phyloP scores from a whole-genome alignment of 2,113 vertebrate species.

The Abramis brama region DNA sequence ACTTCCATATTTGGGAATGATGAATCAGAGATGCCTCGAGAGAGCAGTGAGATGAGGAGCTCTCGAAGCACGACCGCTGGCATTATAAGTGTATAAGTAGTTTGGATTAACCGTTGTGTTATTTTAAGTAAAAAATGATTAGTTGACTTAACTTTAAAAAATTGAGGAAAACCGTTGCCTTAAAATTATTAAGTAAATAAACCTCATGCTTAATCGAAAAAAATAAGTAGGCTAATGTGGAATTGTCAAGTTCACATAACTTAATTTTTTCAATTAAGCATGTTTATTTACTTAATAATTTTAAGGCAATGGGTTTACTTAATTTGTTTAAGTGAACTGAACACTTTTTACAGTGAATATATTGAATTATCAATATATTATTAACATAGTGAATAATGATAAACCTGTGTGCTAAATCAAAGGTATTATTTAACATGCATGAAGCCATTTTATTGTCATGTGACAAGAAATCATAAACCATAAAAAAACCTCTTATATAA shows the following conservation, averaged over 20 bases:
- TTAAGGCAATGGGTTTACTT: too few species aligned
- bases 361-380: background rate
- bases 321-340: too few species aligned
- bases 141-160: too few species aligned
- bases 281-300: too few species aligned
- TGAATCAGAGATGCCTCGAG: constrained; percentile 64
- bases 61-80: background rate
- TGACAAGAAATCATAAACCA: background rate
- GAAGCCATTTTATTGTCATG: background rate
- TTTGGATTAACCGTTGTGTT: background rate
- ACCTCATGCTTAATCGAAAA: too few species aligned
- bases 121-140: background rate
- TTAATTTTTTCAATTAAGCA: too few species aligned
- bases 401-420: background rate
- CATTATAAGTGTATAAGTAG: background rate
- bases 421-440: background rate
- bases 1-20: constrained; percentile 88
- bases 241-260: too few species aligned
- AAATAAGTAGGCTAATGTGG: too few species aligned
- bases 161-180: too few species aligned
- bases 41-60: background rate
- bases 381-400: background rate
- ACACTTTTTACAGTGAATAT: too few species aligned
- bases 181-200: too few species aligned
- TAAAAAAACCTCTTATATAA: background rate